Evolutionary conservation across 2,113 vertebrate genomes (phyloP).

Genomic region (Pitta sordida): DNA sequence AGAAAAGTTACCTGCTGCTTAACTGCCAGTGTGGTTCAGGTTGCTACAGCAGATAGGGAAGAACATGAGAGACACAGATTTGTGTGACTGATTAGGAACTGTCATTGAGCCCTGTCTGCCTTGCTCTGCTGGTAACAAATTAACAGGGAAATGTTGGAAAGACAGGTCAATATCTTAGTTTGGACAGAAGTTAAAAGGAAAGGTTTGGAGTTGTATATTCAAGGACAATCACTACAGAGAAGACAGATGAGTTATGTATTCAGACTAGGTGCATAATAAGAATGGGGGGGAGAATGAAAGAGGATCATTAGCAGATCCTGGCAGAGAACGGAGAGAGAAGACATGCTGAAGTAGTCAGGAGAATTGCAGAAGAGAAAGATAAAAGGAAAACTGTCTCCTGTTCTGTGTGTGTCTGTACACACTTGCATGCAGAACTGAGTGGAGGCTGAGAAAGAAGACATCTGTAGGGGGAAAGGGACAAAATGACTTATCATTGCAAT

Average conservation of each 20-base stretch:
- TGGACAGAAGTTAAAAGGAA: not conserved
- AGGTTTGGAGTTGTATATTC: not conserved
- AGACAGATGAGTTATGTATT: not conserved
- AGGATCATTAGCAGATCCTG: not conserved
- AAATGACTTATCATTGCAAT: not conserved
- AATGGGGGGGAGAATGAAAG: not conserved
- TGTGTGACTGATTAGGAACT: not conserved
- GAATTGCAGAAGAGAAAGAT: not conserved
- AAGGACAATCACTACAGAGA: not conserved
- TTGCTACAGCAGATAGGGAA: not conserved
- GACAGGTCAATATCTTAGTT: not conserved
- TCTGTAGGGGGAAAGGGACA: not conserved
- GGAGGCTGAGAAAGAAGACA: not conserved
- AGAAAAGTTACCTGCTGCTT: not conserved
- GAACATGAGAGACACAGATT: not conserved
- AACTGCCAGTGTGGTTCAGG: not conserved
- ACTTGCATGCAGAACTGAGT: rapidly evolving
- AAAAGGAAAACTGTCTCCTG: not conserved
- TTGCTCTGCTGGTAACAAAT: not conserved
- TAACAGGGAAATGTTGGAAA: not conserved
- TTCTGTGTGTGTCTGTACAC: rapidly evolving
- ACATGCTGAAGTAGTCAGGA: not conserved
- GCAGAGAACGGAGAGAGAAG: not conserved
- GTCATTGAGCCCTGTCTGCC: not conserved
- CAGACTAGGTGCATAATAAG: not conserved